Base-by-base conservation (phyloP, 2,888 invertebrate species). In the Perizoma flavofasciatum region DNA sequence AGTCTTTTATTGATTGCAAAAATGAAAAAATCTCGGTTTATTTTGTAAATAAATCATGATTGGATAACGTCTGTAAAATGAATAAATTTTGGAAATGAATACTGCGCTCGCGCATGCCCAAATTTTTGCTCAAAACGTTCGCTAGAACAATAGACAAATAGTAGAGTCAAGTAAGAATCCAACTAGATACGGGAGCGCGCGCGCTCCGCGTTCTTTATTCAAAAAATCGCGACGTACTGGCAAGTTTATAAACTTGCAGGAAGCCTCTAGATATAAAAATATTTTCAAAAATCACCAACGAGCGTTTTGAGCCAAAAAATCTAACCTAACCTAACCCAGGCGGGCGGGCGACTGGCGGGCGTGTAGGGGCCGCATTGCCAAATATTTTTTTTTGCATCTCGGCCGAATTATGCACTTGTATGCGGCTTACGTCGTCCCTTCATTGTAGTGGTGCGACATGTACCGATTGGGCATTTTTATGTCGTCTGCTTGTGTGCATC, bases 371-470 rank as follows among this genome's bases (percentile, higher is more conserved):
- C 91, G 90, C 88, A 90, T 92, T 92, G 92, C 92, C 92, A 92
- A 92, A 92, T 91, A 91, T 91, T 92, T 92, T 92, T 86, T 92
- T 92, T 92, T 92, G 92, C 91, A 92, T 92, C 92, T 92, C 92
- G 89, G 87, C 92, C 92, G 92, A 92, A 92, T 89, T 92, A 91
- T 92, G 92, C 92, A 92, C 90, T 91, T 90, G 92, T 92, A 92
- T 92, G 92, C 92, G 91, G 86, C 91, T 91, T 92, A 89, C 91
- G 90, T 89, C 86, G 84, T 86, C 89, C 89, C 90, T 91, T 89
- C 88, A 85, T 87, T 91, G 92, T 91, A 88, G 89, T 89, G 84
- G 92, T 91, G 90, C 88, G 90, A 87, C 90, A 88, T 86, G 88
- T 91, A 88, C 86, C 77, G 86, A 91, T 85, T 86, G 86, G 84